Percentiles rank a stretch among this genome's conserved stretches.
These are phyloP conservation scores for Pelodiscus sinensis DNA, from an alignment of 2,113 vertebrate genomes.

Conservation along the genomic window DNA sequence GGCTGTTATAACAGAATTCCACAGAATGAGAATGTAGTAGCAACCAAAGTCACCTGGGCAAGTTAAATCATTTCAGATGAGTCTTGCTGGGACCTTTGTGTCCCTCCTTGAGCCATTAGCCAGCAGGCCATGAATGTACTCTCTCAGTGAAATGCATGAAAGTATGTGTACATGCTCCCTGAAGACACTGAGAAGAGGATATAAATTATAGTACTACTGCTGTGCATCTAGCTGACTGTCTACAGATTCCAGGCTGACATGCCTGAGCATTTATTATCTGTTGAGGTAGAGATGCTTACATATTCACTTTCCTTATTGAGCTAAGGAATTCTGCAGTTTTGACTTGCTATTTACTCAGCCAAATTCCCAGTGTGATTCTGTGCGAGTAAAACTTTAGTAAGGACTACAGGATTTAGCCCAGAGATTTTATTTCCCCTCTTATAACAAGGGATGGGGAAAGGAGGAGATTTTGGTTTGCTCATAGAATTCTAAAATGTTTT, in stretches of 20 bases:
- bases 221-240: neutral
- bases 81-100: neutral
- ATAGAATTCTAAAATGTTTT: neutral
- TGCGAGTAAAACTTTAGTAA: neutral
- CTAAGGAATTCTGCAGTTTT: neutral
- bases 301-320: neutral
- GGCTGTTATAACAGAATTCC: fast-evolving
- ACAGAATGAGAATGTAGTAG: fast-evolving
- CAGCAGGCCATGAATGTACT: neutral
- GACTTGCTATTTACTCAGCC: neutral
- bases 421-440: neutral
- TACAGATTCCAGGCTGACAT: neutral
- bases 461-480: neutral
- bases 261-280: neutral
- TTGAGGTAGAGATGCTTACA: neutral
- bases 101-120: neutral
- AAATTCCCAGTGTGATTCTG: neutral
- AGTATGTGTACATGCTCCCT: fast-evolving
- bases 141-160: fast-evolving
- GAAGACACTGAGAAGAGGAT: neutral
- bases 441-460: neutral
- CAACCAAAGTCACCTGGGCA: neutral
- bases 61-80: neutral
- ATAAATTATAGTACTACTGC: neutral
- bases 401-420: neutral